Conservation (phyloP, 2,888 invertebrate genomes). For the Aethes cnicana region DNA sequence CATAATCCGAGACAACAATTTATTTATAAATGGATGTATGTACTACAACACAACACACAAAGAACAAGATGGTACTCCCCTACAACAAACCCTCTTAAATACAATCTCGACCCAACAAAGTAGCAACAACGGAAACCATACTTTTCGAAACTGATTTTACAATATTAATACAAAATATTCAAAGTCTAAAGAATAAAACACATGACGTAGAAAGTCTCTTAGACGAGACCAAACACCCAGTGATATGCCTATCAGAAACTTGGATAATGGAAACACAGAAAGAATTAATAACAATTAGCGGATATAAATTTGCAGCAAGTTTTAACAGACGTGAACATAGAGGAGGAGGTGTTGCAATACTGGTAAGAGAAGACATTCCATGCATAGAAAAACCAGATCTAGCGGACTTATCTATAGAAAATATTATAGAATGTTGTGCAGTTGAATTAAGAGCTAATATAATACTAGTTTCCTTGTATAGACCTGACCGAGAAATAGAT, state of each 20-base stretch:
- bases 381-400: conserved; percentile 13
- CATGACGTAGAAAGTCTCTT: not conserved
- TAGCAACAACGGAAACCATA: not conserved
- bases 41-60: not conserved
- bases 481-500: conserved; percentile 18
- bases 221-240: conserved; percentile 4
- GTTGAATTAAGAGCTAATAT: conserved; percentile 14
- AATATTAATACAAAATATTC: conserved; percentile 12
- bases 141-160: conserved; percentile 21
- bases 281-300: not conserved
- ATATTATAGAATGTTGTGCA: conserved; percentile 27
- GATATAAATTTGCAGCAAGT: conserved; percentile 3
- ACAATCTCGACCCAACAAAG: not conserved
- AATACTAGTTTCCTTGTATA: conserved; percentile 18
- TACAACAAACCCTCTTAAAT: not conserved
- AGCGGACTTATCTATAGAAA: conserved; percentile 16
- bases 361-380: not conserved
- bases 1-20: not conserved
- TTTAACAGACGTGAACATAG: conserved; percentile 6
- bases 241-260: conserved; percentile 23
- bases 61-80: not conserved
- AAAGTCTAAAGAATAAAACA: conserved; percentile 15
- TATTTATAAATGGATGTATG: not conserved
- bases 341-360: conserved; percentile 26
- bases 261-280: conserved; percentile 23